A percentile compares a stretch with the other conserved stretches of the same genome.
These are phyloP conservation scores for Drosophila paracracens DNA, from an alignment of 2,888 invertebrate genomes.

Conservation along the genomic window DNA sequence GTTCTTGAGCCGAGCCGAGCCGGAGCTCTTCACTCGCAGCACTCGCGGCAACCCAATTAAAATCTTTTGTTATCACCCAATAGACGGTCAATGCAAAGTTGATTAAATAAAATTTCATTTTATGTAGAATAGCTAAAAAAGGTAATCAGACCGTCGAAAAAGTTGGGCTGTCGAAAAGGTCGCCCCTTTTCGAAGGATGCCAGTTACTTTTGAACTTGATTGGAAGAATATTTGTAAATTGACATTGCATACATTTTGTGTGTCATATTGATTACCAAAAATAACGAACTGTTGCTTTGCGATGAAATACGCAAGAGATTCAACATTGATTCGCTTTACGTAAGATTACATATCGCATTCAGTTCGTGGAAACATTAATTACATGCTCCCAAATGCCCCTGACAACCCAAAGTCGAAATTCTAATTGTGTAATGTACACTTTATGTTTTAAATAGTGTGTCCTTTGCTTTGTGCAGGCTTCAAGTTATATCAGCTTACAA, in stretches of 20 bases:
- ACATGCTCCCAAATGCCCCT: not conserved
- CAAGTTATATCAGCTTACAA: conserved; percentile 45
- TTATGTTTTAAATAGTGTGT: conserved; percentile 31
- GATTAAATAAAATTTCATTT: conserved; percentile 58
- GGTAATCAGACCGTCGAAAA: not conserved
- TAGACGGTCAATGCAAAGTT: conserved; percentile 59
- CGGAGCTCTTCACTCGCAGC: not conserved
- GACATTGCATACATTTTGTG: conserved; percentile 4
- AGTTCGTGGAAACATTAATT: conserved; percentile 5
- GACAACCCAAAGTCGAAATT: not conserved
- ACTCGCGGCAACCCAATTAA: conserved; percentile 69
- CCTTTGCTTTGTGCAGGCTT: conserved; percentile 21
- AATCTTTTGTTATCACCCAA: conserved; percentile 67
- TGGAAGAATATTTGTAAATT: conserved; percentile 17
- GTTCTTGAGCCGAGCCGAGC: not conserved
- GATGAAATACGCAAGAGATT: not conserved
- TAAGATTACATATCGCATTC: conserved; percentile 14
- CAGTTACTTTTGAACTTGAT: conserved; percentile 5
- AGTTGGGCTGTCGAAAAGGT: conserved; percentile 9
- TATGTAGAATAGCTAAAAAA: conserved; percentile 14
- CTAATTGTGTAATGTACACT: conserved; percentile 53
- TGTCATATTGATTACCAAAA: not conserved
- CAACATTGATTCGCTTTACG: not conserved
- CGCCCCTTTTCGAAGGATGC: conserved; percentile 20
- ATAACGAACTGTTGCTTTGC: not conserved